Evolutionary conservation across 2,797 vertebrate genomes (phyloP).

Genomic region (Xerus rutilus): DNA sequence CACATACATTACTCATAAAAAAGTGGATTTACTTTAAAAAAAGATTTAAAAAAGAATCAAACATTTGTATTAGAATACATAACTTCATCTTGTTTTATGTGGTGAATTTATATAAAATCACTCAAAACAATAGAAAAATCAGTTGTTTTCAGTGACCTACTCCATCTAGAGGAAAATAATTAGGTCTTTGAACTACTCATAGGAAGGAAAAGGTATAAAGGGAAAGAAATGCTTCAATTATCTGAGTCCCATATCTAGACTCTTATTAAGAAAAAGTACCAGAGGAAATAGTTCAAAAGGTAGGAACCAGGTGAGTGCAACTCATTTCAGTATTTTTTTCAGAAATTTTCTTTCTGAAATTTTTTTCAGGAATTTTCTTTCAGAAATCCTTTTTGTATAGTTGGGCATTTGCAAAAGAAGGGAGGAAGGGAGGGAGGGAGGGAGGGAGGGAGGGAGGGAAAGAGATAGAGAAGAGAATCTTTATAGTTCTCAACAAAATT

Average conservation of each 20-base stretch:
- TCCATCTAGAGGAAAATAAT: slow-evolving; percentile 10
- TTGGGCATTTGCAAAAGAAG: not conserved
- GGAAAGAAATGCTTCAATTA: not conserved
- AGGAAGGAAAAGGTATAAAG: not conserved
- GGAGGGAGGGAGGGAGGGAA: not conserved
- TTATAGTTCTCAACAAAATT: not conserved
- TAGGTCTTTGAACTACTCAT: slow-evolving; percentile 20
- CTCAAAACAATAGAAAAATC: not conserved
- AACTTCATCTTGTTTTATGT: not conserved
- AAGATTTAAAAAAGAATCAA: not conserved
- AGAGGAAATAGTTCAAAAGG: not conserved
- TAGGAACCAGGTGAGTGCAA: not conserved
- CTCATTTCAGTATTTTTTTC: not conserved
- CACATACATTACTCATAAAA: slow-evolving; percentile 2
- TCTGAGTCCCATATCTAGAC: not conserved
- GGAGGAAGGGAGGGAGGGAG: too few relatives aligned
- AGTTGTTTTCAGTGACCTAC: not conserved
- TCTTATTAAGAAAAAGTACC: not conserved
- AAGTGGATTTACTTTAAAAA: not conserved
- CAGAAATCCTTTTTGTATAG: not conserved
- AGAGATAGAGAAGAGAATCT: rapidly evolving
- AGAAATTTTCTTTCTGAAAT: not conserved
- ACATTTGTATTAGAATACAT: not conserved
- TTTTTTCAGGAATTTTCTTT: not conserved
- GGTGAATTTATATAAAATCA: slow-evolving; percentile 22